Conservation (phyloP, 2,797 vertebrate genomes). For the Petrocephalus schoutedeni region DNA sequence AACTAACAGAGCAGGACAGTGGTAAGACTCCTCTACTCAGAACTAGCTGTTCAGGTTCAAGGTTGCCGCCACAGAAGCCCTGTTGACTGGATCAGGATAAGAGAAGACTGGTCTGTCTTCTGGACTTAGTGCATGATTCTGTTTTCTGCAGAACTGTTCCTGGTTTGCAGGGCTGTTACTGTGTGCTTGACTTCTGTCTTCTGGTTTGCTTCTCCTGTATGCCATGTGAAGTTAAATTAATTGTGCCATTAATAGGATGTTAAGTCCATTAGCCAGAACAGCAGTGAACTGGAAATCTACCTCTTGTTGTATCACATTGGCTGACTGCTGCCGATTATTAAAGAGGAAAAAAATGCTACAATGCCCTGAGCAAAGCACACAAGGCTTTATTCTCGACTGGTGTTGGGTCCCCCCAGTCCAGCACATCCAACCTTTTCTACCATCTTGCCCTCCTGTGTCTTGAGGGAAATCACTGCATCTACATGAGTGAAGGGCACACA, state of each 20-base stretch:
- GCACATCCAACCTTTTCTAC: not conserved
- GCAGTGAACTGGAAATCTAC: not conserved
- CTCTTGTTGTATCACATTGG: not conserved
- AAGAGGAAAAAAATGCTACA: not conserved
- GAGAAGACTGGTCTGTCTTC: not conserved
- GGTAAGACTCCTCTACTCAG: slow-evolving; percentile 24
- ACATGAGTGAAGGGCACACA: not conserved
- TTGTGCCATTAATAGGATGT: not conserved
- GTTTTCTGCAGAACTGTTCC: not conserved
- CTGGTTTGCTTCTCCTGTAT: not conserved
- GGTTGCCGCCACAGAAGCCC: not conserved
- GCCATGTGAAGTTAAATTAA: not conserved
- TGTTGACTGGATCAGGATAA: not conserved
- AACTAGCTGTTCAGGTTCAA: slow-evolving; percentile 43
- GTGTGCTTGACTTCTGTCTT: not conserved
- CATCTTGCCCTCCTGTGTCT: not conserved
- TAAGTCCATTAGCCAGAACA: not conserved
- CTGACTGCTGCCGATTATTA: not conserved
- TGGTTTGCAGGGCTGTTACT: not conserved
- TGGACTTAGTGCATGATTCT: not conserved
- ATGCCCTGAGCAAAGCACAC: not conserved
- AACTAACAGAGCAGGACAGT: not conserved
- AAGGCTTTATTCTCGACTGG: not conserved
- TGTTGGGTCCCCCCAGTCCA: not conserved
- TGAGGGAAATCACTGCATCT: not conserved